These are phyloP conservation scores for Campaea margaritaria DNA, from an alignment of 2,888 invertebrate species.

Conservation along the genomic window DNA sequence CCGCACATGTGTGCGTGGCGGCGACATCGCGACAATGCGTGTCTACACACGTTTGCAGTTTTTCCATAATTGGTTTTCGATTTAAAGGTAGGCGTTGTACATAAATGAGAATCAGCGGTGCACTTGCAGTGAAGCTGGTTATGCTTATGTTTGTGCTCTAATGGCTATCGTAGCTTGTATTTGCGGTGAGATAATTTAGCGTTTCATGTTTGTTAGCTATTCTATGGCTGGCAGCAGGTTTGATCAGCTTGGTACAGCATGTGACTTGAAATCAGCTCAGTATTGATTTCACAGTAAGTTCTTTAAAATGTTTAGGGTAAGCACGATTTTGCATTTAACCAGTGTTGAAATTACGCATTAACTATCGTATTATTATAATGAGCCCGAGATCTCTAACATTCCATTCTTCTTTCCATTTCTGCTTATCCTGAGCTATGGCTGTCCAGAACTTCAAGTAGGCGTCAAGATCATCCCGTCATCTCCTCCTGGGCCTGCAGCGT, in stretches of 20 bases:
- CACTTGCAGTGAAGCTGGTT: constrained; percentile 41
- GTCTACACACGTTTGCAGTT: constrained; percentile 63
- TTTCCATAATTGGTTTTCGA: constrained; percentile 83
- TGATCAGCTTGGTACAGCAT: not conserved
- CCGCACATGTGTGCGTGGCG: constrained; percentile 50
- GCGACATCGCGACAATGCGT: constrained; percentile 57
- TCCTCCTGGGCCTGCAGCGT: too few relatives aligned
- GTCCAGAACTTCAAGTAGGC: too few relatives aligned
- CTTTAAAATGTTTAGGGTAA: too few relatives aligned
- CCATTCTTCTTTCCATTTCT: too few relatives aligned
- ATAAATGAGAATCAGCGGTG: constrained; percentile 50
- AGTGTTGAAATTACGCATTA: too few relatives aligned
- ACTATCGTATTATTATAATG: too few relatives aligned
- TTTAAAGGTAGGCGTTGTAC: constrained; percentile 59
- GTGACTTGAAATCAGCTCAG: too few relatives aligned
- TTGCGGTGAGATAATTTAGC: constrained; percentile 2
- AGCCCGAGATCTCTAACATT: too few relatives aligned
- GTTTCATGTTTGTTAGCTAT: constrained; percentile 6
- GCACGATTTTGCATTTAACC: too few relatives aligned
- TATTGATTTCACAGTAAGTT: too few relatives aligned
- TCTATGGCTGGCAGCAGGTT: constrained; percentile 1
- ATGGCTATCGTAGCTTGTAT: constrained; percentile 10
- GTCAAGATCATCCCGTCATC: too few relatives aligned
- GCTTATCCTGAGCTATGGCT: too few relatives aligned
- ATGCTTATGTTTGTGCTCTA: constrained; percentile 37